These are phyloP conservation scores for Lerista edwardsae DNA, from an alignment of 2,797 vertebrate species.

Conservation along the genomic window DNA sequence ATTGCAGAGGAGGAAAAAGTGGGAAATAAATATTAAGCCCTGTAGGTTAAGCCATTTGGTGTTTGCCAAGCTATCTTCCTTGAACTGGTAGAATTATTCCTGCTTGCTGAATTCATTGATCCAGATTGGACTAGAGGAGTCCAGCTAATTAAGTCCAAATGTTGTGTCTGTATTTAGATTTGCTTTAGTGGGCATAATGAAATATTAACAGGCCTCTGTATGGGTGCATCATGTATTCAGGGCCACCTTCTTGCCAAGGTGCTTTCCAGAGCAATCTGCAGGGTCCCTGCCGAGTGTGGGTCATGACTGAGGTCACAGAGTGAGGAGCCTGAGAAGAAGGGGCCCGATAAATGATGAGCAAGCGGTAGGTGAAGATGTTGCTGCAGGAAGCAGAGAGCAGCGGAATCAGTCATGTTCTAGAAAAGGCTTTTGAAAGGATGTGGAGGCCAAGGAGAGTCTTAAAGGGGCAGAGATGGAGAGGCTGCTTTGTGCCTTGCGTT, in stretches of 20 bases:
- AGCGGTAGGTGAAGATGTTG: neutral
- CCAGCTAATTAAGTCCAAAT: neutral
- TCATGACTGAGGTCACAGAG: neutral
- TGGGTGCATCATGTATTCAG: neutral
- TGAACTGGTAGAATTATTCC: slow-evolving; percentile 22
- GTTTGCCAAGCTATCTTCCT: neutral
- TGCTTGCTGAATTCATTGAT: neutral
- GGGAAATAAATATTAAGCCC: neutral
- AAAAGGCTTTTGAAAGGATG: neutral
- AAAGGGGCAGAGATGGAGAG: neutral
- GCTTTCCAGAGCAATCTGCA: neutral
- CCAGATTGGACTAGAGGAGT: neutral
- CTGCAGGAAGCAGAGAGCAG: neutral
- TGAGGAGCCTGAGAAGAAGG: neutral
- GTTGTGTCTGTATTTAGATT: neutral
- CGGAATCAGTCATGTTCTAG: neutral
- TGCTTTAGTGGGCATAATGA: neutral
- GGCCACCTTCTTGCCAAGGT: neutral
- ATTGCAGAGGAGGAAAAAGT: slow-evolving; percentile 10
- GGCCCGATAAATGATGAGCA: neutral
- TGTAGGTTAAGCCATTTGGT: neutral
- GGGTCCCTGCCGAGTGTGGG: neutral
- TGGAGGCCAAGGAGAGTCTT: neutral
- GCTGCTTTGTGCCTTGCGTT: neutral
- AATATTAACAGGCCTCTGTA: neutral